Evolutionary conservation across 2,888 invertebrate species (phyloP), one percentile per base, ranked within the genome.

Genomic region (Conchocele bisecta): DNA sequence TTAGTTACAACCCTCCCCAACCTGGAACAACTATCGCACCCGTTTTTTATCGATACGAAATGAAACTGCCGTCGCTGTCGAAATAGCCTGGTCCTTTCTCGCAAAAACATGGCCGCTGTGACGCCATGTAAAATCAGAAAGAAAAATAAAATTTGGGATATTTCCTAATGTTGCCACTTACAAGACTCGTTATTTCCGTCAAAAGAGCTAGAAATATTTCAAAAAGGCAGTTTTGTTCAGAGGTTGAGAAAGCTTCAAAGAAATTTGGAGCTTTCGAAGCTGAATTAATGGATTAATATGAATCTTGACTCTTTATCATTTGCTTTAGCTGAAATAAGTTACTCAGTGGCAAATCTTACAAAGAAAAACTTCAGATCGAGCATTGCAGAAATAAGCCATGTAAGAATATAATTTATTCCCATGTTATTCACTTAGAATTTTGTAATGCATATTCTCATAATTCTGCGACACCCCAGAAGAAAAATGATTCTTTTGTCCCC

Each of bases 321-420:
- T 95, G 96, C 97, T 94, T 95, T 98, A 95, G 96, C 96, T 94
- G 97, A 98, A 95, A 98, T 98, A 94, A 96, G 96, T 95, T 96
- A 96, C 95, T 96, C 97, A 93, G 96, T 98, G 94, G 94, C 95
- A 93, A 96, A 96, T 94, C 94, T 98, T 93, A 96, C 94, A 92
- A 98, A 97, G 94, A 97, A 96, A 94, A 98, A 97, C 93, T 96
- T 95, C 93, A 96, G 96, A 93, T 95, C 96, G 92, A 95, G 95
- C 92, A 94, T 95, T 92, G 95, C 95, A 92, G 97, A 96, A 93
- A 94, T 98, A 92, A 94, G 94, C 91, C 94, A 96, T 94, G 98
- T 98, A 93, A 94, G 95, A 20, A 6, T 6, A 41, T 41, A 41
- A 41, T 17, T 3, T 41, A 22, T 3, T 41, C 41, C 41, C 41